These are phyloP conservation scores for Rhopilema esculentum DNA, from an alignment of 30 jellyfish, hydroid and myxozoan genomes.

Conservation along the genomic window DNA sequence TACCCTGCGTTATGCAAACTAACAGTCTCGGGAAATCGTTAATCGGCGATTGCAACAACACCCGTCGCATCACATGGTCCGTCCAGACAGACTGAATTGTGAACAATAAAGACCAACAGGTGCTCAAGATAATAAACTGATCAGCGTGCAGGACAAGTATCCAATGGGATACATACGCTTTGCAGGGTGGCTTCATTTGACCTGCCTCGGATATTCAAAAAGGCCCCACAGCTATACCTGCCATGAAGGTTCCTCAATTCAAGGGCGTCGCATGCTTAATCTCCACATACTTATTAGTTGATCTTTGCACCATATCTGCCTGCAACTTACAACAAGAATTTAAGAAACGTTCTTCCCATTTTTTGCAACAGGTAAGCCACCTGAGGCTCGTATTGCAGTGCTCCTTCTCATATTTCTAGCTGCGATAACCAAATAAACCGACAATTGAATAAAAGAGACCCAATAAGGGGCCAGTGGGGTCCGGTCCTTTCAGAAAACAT, in stretches of 20 bases:
- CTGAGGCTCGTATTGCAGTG: background rate
- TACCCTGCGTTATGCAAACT: no score
- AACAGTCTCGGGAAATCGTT: background rate
- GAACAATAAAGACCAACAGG: constrained; percentile 58
- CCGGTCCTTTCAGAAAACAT: no score
- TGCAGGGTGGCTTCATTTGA: constrained; percentile 8
- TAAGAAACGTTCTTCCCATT: background rate
- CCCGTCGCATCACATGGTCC: constrained; percentile 11
- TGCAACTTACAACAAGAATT: background rate
- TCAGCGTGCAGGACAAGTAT: constrained; percentile 34
- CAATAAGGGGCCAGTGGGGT: background rate
- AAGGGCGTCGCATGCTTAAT: no score
- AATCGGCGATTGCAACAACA: background rate
- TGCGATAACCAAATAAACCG: background rate
- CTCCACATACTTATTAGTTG: background rate
- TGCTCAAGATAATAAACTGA: constrained; percentile 51
- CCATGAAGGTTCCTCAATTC: background rate
- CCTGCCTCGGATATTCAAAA: constrained; percentile 29
- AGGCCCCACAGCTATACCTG: constrained; percentile 11
- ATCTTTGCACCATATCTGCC: background rate
- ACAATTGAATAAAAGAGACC: no score
- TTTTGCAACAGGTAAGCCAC: background rate
- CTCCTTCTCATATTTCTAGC: background rate
- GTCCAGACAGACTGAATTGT: constrained; percentile 32
- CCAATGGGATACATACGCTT: constrained; percentile 17